Evolutionary conservation across 2,888 invertebrate species (phyloP).

Genomic region (Melinopterus prodromus): DNA sequence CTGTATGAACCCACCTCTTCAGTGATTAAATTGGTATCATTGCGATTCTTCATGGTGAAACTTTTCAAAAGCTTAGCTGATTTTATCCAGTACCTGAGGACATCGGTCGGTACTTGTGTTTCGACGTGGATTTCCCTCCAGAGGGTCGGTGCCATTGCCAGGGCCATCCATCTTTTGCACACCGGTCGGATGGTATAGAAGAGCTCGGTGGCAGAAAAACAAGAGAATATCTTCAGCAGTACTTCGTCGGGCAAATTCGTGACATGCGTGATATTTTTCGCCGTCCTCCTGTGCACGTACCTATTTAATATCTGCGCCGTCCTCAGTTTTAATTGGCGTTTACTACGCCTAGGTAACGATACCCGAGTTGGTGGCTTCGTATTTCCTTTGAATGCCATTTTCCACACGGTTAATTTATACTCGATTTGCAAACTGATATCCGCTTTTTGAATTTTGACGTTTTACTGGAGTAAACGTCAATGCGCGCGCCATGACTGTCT

Average conservation of each 20-base stretch:
- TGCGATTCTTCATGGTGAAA: slow-evolving; percentile 35
- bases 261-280: slow-evolving; percentile 28
- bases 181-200: slow-evolving; percentile 39
- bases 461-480: slow-evolving; percentile 4
- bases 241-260: slow-evolving; percentile 40
- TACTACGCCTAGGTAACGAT: slow-evolving; percentile 28
- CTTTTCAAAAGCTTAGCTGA: slow-evolving; percentile 34
- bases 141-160: slow-evolving; percentile 37
- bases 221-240: slow-evolving; percentile 38
- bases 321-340: slow-evolving; percentile 25
- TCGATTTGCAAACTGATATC: slow-evolving; percentile 18
- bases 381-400: slow-evolving; percentile 32
- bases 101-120: slow-evolving; percentile 33
- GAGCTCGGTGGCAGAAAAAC: slow-evolving; percentile 39
- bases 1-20: slow-evolving; percentile 31
- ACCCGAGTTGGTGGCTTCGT: slow-evolving; percentile 30
- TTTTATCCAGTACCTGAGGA: slow-evolving; percentile 38
- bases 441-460: slow-evolving; percentile 31
- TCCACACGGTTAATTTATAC: slow-evolving; percentile 27
- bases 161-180: slow-evolving; percentile 36
- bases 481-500: background rate
- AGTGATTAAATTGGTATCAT: slow-evolving; percentile 37
- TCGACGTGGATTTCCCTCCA: slow-evolving; percentile 38
- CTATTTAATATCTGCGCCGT: slow-evolving; percentile 17
- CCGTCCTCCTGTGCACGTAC: slow-evolving; percentile 20